Evolutionary conservation across 2,113 vertebrate species (phyloP).

Genomic region (Oncorhynchus keta): DNA sequence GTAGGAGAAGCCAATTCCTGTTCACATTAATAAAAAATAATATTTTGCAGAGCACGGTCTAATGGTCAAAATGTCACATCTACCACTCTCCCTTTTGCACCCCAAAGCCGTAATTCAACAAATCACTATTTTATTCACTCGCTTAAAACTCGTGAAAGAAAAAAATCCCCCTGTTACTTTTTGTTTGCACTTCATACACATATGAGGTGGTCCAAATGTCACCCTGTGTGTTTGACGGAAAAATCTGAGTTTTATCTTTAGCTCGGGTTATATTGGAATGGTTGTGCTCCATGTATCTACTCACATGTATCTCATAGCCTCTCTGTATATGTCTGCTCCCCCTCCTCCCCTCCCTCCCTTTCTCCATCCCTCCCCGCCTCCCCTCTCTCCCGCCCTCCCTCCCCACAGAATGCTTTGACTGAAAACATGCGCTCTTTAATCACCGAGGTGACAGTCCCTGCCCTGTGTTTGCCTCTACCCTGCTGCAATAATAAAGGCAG

Average conservation of each 20-base stretch:
- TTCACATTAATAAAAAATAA: constrained; percentile 82
- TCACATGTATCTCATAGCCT: not conserved
- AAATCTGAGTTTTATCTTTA: constrained; percentile 43
- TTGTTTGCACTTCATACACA: constrained; percentile 32
- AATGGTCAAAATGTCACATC: constrained; percentile 77
- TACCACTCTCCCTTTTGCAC: constrained; percentile 54
- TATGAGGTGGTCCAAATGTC: constrained; percentile 51
- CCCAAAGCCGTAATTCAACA: constrained; percentile 68
- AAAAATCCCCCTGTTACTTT: constrained; percentile 32
- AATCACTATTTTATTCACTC: constrained; percentile 62
- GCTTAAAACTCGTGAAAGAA: constrained; percentile 33
- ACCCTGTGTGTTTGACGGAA: constrained; percentile 14
- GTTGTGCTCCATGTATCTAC: not conserved
- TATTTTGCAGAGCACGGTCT: constrained; percentile 74
- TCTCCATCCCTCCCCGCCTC: constrained; percentile 9
- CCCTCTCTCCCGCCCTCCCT: constrained; percentile 38
- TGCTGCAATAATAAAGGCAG: constrained; percentile 69
- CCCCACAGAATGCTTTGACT: constrained; percentile 65
- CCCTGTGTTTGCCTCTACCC: constrained; percentile 63
- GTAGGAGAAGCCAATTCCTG: constrained; percentile 76
- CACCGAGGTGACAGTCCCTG: constrained; percentile 68
- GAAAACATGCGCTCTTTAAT: constrained; percentile 74
- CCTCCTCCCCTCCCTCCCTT: not conserved
- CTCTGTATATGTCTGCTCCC: constrained; percentile 1
- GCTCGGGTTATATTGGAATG: not conserved